Conservation (phyloP, 2,888 invertebrate species). For the Halocaridina rubra region DNA sequence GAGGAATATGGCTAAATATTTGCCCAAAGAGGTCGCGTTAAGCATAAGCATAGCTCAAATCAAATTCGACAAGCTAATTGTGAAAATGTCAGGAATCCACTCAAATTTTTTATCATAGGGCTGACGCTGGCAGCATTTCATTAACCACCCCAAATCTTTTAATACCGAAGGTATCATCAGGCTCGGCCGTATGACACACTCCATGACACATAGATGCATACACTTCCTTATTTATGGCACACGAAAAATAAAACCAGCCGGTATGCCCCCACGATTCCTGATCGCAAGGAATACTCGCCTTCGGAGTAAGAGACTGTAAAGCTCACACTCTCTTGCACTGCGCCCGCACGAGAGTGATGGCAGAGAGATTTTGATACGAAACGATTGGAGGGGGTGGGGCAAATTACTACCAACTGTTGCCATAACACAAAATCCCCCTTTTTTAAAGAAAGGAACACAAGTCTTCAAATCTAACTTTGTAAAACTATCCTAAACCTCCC, state of each 20-base stretch:
- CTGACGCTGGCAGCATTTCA: constrained; percentile 10
- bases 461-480: too few species aligned
- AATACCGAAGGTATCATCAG: constrained; percentile 15
- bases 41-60: neutral
- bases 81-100: neutral
- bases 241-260: constrained; percentile 25
- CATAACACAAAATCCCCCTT: neutral
- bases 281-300: neutral
- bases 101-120: neutral
- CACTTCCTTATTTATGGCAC: constrained; percentile 27
- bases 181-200: constrained; percentile 24
- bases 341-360: neutral
- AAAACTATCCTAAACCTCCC: too few species aligned
- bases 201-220: constrained; percentile 25
- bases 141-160: constrained; percentile 32
- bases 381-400: constrained; percentile 42
- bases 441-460: too few species aligned
- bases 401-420: constrained; percentile 31
- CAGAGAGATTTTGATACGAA: constrained; percentile 35
- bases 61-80: neutral
- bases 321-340: neutral
- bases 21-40: too few species aligned
- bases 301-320: neutral
- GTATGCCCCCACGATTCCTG: neutral
- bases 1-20: too few species aligned